These are phyloP conservation scores for Chelidonichthys spinosus DNA, from an alignment of 2,797 vertebrate species.

Conservation along the genomic window DNA sequence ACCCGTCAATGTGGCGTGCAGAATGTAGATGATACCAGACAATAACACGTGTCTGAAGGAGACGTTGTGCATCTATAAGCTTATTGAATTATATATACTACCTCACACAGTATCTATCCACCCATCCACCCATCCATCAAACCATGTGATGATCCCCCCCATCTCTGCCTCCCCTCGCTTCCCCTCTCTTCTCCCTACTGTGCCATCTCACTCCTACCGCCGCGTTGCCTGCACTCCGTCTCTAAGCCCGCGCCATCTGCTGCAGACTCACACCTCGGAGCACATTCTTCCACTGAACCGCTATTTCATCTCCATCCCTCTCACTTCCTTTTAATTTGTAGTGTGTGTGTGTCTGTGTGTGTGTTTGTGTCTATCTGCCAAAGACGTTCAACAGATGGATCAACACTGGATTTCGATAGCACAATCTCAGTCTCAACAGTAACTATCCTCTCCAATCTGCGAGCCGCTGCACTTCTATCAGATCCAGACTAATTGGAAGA, in stretches of 20 bases:
- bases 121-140: neutral
- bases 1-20: constrained; percentile 19
- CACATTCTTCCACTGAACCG: constrained; percentile 59
- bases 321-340: constrained; percentile 55
- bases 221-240: constrained; percentile 31
- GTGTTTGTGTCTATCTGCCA: constrained; percentile 38
- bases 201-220: constrained; percentile 20
- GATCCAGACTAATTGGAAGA: constrained; percentile 73
- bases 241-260: constrained; percentile 69
- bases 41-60: constrained; percentile 29
- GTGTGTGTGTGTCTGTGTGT: constrained; percentile 24
- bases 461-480: constrained; percentile 59
- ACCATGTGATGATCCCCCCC: neutral
- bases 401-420: constrained; percentile 34
- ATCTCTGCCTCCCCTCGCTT: constrained; percentile 1
- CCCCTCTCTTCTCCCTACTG: constrained; percentile 22
- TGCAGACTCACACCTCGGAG: constrained; percentile 71
- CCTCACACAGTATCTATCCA: neutral
- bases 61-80: constrained; percentile 1
- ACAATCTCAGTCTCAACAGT: constrained; percentile 42
- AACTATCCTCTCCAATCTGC: constrained; percentile 44
- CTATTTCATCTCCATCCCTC: constrained; percentile 47
- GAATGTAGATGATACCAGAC: constrained; percentile 30
- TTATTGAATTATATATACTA: constrained; percentile 17
- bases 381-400: constrained; percentile 59